These are phyloP conservation scores for Taeniopygia guttata DNA, from an alignment of 2,797 vertebrate species.

Conservation along the genomic window DNA sequence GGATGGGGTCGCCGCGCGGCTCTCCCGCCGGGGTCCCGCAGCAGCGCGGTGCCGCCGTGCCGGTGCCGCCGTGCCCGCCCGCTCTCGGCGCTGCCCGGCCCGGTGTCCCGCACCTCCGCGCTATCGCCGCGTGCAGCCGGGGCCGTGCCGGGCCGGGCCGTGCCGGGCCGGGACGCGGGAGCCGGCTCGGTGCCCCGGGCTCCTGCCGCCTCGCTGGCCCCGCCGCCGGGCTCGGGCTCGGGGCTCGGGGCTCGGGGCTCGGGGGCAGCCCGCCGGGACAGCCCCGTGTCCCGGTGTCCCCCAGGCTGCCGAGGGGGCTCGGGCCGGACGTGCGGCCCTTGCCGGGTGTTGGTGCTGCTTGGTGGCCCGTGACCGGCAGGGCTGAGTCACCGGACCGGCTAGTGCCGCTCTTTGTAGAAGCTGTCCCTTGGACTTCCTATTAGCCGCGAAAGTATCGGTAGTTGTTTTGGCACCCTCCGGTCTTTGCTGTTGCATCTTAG, in stretches of 20 bases:
- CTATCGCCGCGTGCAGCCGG: not conserved
- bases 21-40: too few relatives aligned
- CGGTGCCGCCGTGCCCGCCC: too few relatives aligned
- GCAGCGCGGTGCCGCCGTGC: too few relatives aligned
- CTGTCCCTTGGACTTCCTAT: not conserved
- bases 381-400: not conserved
- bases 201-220: not conserved
- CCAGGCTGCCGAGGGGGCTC: not conserved
- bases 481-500: not conserved
- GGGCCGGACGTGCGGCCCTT: rapidly evolving
- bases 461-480: not conserved
- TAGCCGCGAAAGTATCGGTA: not conserved
- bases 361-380: not conserved
- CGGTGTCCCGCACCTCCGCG: not conserved
- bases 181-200: too few relatives aligned
- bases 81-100: not conserved
- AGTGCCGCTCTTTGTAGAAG: not conserved
- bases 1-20: too few relatives aligned
- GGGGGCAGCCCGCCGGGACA: not conserved
- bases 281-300: too few relatives aligned
- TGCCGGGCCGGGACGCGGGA: too few relatives aligned
- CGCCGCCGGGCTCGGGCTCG: not conserved
- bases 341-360: not conserved
- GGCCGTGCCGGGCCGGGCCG: not conserved
- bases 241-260: too few relatives aligned